These are phyloP conservation scores for Lepidocyrtinus sp. DNA, from an alignment of 2,888 invertebrate genomes.

Conservation along the genomic window DNA sequence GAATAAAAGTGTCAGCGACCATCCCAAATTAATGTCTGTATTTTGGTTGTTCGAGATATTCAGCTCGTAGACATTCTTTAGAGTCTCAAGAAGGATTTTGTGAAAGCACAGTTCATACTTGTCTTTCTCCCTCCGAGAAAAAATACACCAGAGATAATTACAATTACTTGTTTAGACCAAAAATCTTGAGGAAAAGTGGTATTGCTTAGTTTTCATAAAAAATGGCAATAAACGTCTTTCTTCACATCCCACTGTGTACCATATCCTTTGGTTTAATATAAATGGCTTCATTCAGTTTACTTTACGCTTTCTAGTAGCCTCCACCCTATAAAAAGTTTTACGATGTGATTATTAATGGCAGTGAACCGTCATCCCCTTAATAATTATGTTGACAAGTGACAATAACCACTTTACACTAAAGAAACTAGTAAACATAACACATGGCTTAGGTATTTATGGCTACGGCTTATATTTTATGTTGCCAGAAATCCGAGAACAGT, in stretches of 20 bases:
- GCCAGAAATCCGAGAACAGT: conserved; percentile 4
- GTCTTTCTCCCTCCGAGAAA: background rate
- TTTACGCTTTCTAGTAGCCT: background rate
- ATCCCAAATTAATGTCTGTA: conserved; percentile 25
- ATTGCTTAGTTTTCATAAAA: background rate
- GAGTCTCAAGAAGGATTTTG: background rate
- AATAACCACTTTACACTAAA: background rate
- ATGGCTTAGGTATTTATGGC: too few species aligned
- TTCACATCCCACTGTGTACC: background rate
- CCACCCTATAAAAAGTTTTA: too few species aligned
- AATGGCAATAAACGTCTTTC: background rate
- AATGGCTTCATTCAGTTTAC: background rate
- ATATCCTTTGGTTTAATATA: background rate
- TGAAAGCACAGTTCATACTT: background rate
- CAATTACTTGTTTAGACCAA: background rate
- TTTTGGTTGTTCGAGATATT: background rate
- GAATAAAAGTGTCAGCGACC: conserved; percentile 37
- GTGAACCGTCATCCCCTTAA: background rate
- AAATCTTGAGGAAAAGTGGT: background rate
- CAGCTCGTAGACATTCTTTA: background rate
- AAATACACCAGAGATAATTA: conserved; percentile 7
- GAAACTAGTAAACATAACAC: too few species aligned
- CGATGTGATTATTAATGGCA: conserved; percentile 4
- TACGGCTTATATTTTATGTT: background rate
- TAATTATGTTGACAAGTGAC: conserved; percentile 13